Evolutionary conservation across 2,797 vertebrate genomes (phyloP).

Genomic region (Etheostoma perlongum): DNA sequence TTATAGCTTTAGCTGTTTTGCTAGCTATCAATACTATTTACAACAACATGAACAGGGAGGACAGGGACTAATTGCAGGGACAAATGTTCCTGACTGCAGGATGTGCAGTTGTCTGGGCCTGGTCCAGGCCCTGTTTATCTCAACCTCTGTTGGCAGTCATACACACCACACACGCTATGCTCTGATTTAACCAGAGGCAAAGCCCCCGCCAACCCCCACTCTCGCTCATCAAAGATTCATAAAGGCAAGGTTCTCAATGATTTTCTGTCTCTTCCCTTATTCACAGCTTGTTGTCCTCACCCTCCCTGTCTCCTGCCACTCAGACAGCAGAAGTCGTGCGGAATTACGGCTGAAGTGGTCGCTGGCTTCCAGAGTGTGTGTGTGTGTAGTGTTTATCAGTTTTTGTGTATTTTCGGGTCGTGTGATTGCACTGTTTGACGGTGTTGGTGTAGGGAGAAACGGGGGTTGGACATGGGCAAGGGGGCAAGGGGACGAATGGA

Average conservation of each 20-base stretch:
- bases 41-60: constrained; percentile 81
- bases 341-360: constrained; percentile 92
- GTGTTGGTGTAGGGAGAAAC: constrained; percentile 38
- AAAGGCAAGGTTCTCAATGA: constrained; percentile 97
- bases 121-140: constrained; percentile 91
- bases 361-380: constrained; percentile 68
- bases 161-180: constrained; percentile 86
- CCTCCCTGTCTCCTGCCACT: constrained; percentile 87
- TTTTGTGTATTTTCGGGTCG: constrained; percentile 38
- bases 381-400: constrained; percentile 21
- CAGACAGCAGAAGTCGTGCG: constrained; percentile 92
- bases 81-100: constrained; percentile 89
- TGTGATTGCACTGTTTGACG: constrained; percentile 40
- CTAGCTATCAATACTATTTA: constrained; percentile 61
- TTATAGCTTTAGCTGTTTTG: constrained; percentile 36
- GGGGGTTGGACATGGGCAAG: constrained; percentile 44
- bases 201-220: constrained; percentile 86
- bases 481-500: constrained; percentile 54
- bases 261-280: constrained; percentile 99
- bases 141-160: constrained; percentile 95
- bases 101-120: constrained; percentile 88
- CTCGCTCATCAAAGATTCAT: constrained; percentile 98
- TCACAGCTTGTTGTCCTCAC: constrained; percentile 96
- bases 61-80: constrained; percentile 89
- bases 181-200: constrained; percentile 95